Evolutionary conservation across 2,888 invertebrate species (phyloP).

Genomic region (Limnephilus lunatus): DNA sequence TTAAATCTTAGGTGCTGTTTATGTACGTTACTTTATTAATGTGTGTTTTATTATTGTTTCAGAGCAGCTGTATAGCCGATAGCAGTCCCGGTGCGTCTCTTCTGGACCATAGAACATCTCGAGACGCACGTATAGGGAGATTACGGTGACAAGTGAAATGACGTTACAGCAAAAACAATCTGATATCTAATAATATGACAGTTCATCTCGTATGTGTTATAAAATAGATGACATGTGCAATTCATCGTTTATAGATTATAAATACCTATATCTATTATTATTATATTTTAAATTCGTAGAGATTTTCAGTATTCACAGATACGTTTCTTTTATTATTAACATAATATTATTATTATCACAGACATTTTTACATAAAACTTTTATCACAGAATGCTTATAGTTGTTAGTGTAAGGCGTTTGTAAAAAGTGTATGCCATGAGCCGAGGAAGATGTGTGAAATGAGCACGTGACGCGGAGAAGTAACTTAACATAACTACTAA

Average conservation of each 20-base stretch:
- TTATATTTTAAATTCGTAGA: conserved; percentile 61
- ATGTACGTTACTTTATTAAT: background rate
- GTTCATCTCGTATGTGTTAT: conserved; percentile 60
- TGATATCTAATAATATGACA: conserved; percentile 46
- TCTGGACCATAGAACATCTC: conserved; percentile 56
- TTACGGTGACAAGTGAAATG: conserved; percentile 29
- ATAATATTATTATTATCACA: conserved; percentile 54
- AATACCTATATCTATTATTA: conserved; percentile 50
- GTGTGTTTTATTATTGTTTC: conserved; percentile 33
- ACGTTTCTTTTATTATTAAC: conserved; percentile 54
- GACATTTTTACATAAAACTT: conserved; percentile 54
- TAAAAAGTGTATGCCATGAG: conserved; percentile 54
- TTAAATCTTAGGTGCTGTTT: too few species aligned
- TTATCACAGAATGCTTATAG: conserved; percentile 59
- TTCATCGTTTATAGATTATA: conserved; percentile 63
- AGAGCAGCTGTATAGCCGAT: conserved; percentile 38
- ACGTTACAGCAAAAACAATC: conserved; percentile 36
- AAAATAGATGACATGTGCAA: conserved; percentile 65
- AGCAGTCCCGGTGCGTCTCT: conserved; percentile 18
- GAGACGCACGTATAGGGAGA: conserved; percentile 13
- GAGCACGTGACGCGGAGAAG: background rate
- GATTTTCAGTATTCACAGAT: conserved; percentile 63
- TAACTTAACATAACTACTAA: conserved; percentile 10
- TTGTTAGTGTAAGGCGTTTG: conserved; percentile 57
- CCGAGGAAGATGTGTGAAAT: background rate